Base-by-base conservation (phyloP, 2,888 invertebrate species). In the Cyaniris semiargus region DNA sequence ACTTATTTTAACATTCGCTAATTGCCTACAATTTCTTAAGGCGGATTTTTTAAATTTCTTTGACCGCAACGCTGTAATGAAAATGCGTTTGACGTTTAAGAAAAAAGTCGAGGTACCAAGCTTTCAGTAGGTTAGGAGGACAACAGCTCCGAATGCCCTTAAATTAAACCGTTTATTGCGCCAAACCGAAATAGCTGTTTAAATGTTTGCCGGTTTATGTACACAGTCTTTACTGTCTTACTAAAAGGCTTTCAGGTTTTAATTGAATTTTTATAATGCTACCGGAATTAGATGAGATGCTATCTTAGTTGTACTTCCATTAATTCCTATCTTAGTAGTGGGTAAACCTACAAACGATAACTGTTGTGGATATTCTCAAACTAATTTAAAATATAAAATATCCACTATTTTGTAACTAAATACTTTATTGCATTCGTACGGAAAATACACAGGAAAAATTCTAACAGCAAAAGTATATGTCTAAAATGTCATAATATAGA, bases 71-170 rank as follows among this genome's bases (percentile, higher is more conserved):
- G 5, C 44, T 74, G 21, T 27, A 38, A 38, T 60, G 10, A 38
- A 44, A 74, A 48, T 44, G 44, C 72, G 13, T 23, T 74, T 74
- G 38, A 56, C 13, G 31, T 58, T 21, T 34, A 77, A 60, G 44
- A 66, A 75, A 27, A 70, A 66, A 75, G 72, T 60, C 71, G 56
- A 60, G 56, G 34, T 71, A 77, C 78, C 75, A 72, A 76, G 38
- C 78, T 77, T 71, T 77, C 75, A 79, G 78, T 79, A 78, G 79
- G 79, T 80, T 79, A 80, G 76, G 70, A 80, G 78, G 78, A 80
- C 80, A 79, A 78, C 78, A 78, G 76, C 77, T 75, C 56, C 58
- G 76, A 77, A 77, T 76, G 75, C 75, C 77, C 76, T 78, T 27
- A 78, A 60, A 44, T 74, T 75, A 76, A 76, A 66, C 15, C 48